Base-by-base conservation (phyloP, 2,888 invertebrate species). In the Adelphocoris suturalis region DNA sequence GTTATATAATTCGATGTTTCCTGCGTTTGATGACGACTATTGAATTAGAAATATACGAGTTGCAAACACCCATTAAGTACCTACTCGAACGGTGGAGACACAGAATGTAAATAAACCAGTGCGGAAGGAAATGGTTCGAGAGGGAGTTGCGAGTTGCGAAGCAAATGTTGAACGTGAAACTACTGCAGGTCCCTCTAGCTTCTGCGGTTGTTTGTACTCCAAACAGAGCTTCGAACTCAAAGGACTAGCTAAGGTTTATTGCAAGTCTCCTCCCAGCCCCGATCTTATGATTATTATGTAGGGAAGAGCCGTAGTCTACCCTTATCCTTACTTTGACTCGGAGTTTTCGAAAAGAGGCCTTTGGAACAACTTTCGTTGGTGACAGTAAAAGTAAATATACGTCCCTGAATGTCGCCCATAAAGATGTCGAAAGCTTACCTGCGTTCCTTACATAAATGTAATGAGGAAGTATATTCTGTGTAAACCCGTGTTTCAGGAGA, bases 161-260 rank as follows among this genome's bases (percentile, higher is more conserved):
- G 13, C 37, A 37, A 16, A 52, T 52, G 52, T 52, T 61, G 61
- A 19, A 61, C 16, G 61, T 61, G 4, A 27, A 68, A 68, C 68
- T 68, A 19, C 23, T 23, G 68, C 68, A 23, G 68, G 23, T 68
- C 23, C 68, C 52, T 14, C 23, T 23, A 68, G 68, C 27, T 68
- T 19, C 68, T 23, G 68, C 68, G 23, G 68, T 68, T 68, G 68
- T 68, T 68, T 68, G 68, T 68, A 68, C 68, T 23, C 23, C 68
- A 68, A 68, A 68, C 68, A 68, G 68, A 23, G 68, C 68, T 68
- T 27, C 23, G 68, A 68, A 68, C 68, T 68, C 68, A 68, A 68
- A 68, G 68, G 68, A 68, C 68, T 68, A 23, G 68, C 68, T 68
- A 68, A 68, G 68, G 68, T 68, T 68, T 68, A 68, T 68, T 68